Base-by-base conservation (phyloP, 2,888 invertebrate genomes). In the Anticlea derivata region DNA sequence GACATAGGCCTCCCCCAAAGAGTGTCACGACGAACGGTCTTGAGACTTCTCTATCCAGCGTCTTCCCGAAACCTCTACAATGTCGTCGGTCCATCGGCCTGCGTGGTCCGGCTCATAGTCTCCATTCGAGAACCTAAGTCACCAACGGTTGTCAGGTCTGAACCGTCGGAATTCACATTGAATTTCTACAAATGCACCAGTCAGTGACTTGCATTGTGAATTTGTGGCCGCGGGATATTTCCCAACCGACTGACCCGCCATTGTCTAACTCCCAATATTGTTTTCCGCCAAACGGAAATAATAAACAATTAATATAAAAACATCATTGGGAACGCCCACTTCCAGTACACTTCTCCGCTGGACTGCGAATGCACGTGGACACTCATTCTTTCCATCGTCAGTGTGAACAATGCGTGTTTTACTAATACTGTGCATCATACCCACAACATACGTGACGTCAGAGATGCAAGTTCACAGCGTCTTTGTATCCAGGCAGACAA, bases 221-320 rank as follows among this genome's bases (percentile, higher is more conserved):
- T n/a, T n/a, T n/a, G n/a, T 37, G 13, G 13, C 5, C 10, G 29
- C 50, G 72, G 82, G 80, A 81, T 74, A 83, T 86, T 75, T 84
- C 78, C 66, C 73, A 84, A 86, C 56, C 10, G 10, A 10, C 31
- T 41, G 59, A 59, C 55, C 29, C 33, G 50, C 78, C 64, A 85
- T 85, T 85, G 86, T 86, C 57, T 75, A n/a, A n/a, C n/a, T n/a
- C n/a, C n/a, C 84, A 85, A 82, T 83, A 73, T 70, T 61, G 54
- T 63, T 62, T 58, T 61, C 60, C 55, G 50, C 51, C n/a, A 58
- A 60, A 60, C 51, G 63, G 69, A 70, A 70, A 74, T 69, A 65
- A 73, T 73, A 79, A 80, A 80, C 80, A 79, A 71, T 70, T 75
- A 69, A 81, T 85, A 87, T 78, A 86, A 80, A 75, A 80, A 75